Conservation (phyloP, 1,140 invertebrate species). For the Temnothorax longispinosus region DNA sequence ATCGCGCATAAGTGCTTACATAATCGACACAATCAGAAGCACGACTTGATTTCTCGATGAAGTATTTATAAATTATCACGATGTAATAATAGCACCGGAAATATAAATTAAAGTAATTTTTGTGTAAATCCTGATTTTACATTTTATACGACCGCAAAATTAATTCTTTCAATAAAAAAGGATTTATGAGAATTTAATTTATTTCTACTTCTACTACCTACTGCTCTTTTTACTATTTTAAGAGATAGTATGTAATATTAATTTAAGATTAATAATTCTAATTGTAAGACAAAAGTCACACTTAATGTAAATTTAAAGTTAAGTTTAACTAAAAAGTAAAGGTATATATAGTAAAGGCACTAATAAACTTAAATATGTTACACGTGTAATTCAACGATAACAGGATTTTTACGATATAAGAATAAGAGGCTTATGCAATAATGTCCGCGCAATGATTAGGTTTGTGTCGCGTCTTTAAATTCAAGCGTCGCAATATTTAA, state of each 20-base stretch:
- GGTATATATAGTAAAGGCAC: no score
- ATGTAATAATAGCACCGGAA: background rate
- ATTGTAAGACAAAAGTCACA: background rate
- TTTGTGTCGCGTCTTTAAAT: conserved; percentile 3
- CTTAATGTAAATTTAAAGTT: background rate
- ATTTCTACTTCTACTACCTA: background rate
- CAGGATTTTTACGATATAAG: background rate
- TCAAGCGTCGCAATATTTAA: conserved; percentile 14
- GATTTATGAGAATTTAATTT: background rate
- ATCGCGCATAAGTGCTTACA: background rate
- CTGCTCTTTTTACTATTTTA: background rate
- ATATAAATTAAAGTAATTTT: background rate
- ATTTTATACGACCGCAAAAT: background rate
- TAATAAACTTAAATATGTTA: background rate
- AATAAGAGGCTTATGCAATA: conserved; percentile 14
- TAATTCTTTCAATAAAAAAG: background rate
- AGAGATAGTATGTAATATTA: background rate
- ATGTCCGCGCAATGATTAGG: conserved; percentile 1
- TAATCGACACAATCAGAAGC: conserved; percentile 12
- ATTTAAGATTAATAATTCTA: background rate
- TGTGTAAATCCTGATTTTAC: background rate
- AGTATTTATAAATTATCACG: background rate
- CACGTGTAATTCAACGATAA: background rate
- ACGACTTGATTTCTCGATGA: conserved; percentile 5
- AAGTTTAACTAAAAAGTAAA: background rate